These are phyloP conservation scores for Drosophila bunnanda DNA, from an alignment of 2,888 invertebrate genomes.

Conservation along the genomic window DNA sequence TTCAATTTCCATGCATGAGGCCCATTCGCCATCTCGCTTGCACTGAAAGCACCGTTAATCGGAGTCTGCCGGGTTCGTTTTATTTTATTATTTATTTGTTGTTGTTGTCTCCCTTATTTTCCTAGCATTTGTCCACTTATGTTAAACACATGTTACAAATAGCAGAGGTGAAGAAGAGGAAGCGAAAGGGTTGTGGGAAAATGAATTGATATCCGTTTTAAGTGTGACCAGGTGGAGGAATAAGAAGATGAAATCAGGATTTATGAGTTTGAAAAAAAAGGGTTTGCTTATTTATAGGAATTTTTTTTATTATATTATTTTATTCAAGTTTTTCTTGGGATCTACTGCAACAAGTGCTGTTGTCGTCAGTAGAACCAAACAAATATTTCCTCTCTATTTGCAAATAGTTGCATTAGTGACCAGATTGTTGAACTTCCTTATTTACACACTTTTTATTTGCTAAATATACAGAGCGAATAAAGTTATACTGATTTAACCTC, in stretches of 20 bases:
- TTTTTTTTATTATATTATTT: no score
- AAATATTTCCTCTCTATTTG: background rate
- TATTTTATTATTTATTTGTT: constrained; percentile 22
- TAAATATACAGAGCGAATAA: background rate
- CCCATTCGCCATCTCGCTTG: constrained; percentile 18
- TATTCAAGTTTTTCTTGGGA: background rate
- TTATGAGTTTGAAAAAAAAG: background rate
- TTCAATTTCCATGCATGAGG: constrained; percentile 54
- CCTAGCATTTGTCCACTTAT: constrained; percentile 26
- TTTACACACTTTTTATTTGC: background rate
- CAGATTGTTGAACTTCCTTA: background rate
- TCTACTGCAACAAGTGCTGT: no score
- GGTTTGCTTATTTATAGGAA: no score
- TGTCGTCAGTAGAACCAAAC: no score
- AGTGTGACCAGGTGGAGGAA: constrained; percentile 4
- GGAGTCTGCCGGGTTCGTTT: constrained; percentile 72
- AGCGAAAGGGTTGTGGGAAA: constrained; percentile 20
- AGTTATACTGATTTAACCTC: background rate
- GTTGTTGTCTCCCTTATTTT: constrained; percentile 11
- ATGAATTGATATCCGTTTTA: background rate
- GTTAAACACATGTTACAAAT: constrained; percentile 42
- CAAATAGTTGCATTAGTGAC: constrained; percentile 1
- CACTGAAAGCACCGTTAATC: constrained; percentile 57
- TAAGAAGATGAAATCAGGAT: background rate
- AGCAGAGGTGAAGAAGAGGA: background rate